These are phyloP conservation scores for Halcyon badia DNA, from an alignment of 2,797 vertebrate species.

Conservation along the genomic window DNA sequence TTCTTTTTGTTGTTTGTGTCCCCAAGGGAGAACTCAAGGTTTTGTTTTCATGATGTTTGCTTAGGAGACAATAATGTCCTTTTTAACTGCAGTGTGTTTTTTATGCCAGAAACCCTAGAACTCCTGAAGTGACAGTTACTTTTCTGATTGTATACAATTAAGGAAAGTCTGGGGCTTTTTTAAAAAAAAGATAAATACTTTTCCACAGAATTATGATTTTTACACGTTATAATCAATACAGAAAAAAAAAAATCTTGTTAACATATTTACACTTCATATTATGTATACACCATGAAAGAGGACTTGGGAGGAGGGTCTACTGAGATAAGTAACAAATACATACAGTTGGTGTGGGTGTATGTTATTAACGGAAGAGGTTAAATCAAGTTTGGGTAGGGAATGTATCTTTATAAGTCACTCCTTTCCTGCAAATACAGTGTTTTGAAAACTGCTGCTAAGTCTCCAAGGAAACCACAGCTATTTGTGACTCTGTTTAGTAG, in stretches of 20 bases:
- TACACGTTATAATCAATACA: neutral
- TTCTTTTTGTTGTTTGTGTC: neutral
- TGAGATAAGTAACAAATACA: neutral
- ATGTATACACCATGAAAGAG: neutral
- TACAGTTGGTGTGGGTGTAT: neutral
- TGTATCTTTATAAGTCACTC: conserved; percentile 26
- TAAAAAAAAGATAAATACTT: neutral
- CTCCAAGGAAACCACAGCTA: conserved; percentile 82
- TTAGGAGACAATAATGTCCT: neutral
- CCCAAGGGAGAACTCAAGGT: neutral
- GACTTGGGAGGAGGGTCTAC: neutral
- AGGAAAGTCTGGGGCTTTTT: neutral
- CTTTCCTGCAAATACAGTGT: neutral
- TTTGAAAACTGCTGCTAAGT: conserved; percentile 65
- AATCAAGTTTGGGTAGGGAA: conserved; percentile 29
- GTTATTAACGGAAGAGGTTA: neutral
- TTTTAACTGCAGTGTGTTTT: neutral
- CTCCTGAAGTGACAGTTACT: neutral
- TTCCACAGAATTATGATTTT: neutral
- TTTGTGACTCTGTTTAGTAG: conserved; percentile 78
- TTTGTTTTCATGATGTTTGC: neutral
- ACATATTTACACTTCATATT: neutral
- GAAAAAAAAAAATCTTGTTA: neutral
- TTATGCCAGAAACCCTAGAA: neutral
- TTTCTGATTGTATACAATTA: neutral